Evolutionary conservation across 2,113 vertebrate genomes (phyloP).

Genomic region (Protomyctophum bolini): DNA sequence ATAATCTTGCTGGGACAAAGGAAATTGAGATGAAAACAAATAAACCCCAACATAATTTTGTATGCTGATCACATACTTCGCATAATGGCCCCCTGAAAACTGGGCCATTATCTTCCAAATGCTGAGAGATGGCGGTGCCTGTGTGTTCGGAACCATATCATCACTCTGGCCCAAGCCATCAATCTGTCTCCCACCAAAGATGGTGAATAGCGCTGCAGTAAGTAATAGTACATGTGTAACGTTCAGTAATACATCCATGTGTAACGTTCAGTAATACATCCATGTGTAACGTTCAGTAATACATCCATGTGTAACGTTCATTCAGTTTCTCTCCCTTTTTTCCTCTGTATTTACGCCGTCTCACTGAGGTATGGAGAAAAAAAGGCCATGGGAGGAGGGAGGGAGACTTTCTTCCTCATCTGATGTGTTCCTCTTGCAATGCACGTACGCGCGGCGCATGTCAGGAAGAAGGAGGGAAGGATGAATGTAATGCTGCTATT

Average conservation of each 20-base stretch:
- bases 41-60: background rate
- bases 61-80: background rate
- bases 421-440: constrained; percentile 22
- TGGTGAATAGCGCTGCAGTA: constrained; percentile 9
- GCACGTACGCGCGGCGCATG: constrained; percentile 57
- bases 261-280: constrained; percentile 14
- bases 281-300: constrained; percentile 9
- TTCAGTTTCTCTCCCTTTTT: constrained; percentile 42
- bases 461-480: constrained; percentile 50
- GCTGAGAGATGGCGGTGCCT: constrained; percentile 12
- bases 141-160: constrained; percentile 17
- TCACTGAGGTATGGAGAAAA: constrained; percentile 44
- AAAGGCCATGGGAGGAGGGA: constrained; percentile 9
- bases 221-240: background rate
- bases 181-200: constrained; percentile 1
- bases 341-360: constrained; percentile 20
- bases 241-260: background rate
- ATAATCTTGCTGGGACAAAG: constrained; percentile 1
- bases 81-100: background rate
- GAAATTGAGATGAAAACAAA: background rate
- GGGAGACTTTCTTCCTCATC: constrained; percentile 36
- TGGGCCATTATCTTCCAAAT: background rate
- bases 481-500: constrained; percentile 71
- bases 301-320: constrained; percentile 16
- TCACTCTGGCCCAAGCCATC: background rate